These are phyloP conservation scores for Synergus gifuensis DNA, from an alignment of 2,888 invertebrate species.

Conservation along the genomic window DNA sequence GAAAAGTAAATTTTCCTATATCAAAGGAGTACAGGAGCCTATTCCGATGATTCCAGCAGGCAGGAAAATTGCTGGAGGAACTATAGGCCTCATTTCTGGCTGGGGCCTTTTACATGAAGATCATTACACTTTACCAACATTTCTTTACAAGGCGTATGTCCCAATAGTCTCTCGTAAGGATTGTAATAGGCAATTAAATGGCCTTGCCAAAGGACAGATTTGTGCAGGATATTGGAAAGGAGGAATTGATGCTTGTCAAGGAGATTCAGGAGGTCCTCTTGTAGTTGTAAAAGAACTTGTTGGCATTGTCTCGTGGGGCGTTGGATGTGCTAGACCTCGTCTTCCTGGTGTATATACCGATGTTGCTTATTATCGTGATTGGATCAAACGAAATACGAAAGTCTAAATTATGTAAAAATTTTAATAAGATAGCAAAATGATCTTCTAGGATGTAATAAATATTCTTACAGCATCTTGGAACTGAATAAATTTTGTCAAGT, in stretches of 20 bases:
- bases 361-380: slow-evolving; percentile 78
- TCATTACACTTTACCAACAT: background rate
- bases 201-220: slow-evolving; percentile 72
- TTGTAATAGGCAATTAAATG: slow-evolving; percentile 79
- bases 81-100: slow-evolving; percentile 55
- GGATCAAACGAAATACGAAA: slow-evolving; percentile 68
- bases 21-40: background rate
- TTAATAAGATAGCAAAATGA: too few relatives aligned
- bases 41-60: slow-evolving; percentile 80
- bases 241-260: slow-evolving; percentile 74
- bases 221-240: slow-evolving; percentile 81
- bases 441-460: too few relatives aligned
- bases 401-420: too few relatives aligned
- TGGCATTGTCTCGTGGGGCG: slow-evolving; percentile 76
- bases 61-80: slow-evolving; percentile 59
- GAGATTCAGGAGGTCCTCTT: slow-evolving; percentile 65
- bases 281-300: slow-evolving; percentile 58
- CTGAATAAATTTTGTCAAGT: too few relatives aligned
- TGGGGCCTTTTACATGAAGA: slow-evolving; percentile 60
- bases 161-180: slow-evolving; percentile 79
- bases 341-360: slow-evolving; percentile 78
- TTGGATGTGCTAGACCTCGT: slow-evolving; percentile 79
- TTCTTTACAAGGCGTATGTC: slow-evolving; percentile 79
- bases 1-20: background rate
- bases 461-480: too few relatives aligned